These are phyloP conservation scores for Uropetala carovei DNA, from an alignment of 2,888 invertebrate genomes.

Conservation along the genomic window DNA sequence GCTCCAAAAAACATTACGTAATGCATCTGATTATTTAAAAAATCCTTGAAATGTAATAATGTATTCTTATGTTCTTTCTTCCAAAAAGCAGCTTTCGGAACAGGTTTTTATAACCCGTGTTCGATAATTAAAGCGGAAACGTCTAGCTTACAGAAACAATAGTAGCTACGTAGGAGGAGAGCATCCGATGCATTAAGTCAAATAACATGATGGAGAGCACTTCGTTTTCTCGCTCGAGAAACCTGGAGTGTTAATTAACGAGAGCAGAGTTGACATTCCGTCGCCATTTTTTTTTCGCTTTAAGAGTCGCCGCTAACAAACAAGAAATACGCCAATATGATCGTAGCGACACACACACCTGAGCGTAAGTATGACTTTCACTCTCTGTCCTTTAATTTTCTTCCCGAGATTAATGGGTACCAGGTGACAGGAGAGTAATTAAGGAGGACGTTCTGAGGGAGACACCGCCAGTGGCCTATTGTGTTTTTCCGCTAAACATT, in stretches of 20 bases:
- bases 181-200: too few relatives aligned
- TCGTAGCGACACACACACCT: neutral
- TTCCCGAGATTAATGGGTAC: slow-evolving; percentile 29
- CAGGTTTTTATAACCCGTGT: too few relatives aligned
- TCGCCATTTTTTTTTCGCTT: neutral
- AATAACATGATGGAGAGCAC: neutral
- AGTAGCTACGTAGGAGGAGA: too few relatives aligned
- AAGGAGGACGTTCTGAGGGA: slow-evolving; percentile 5
- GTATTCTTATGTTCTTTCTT: too few relatives aligned
- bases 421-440: slow-evolving; percentile 6
- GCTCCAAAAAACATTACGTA: too few relatives aligned
- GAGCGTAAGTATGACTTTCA: neutral
- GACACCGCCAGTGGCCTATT: slow-evolving; percentile 35
- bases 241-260: neutral
- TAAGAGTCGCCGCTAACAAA: neutral
- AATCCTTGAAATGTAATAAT: too few relatives aligned
- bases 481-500: neutral
- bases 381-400: slow-evolving; percentile 7
- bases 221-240: neutral
- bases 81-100: too few relatives aligned
- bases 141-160: too few relatives aligned
- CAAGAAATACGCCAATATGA: neutral
- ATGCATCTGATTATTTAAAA: too few relatives aligned
- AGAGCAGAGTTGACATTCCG: neutral
- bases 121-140: too few relatives aligned